Evolutionary conservation across 2,797 vertebrate genomes (phyloP).

Genomic region (Coendou prehensilis): DNA sequence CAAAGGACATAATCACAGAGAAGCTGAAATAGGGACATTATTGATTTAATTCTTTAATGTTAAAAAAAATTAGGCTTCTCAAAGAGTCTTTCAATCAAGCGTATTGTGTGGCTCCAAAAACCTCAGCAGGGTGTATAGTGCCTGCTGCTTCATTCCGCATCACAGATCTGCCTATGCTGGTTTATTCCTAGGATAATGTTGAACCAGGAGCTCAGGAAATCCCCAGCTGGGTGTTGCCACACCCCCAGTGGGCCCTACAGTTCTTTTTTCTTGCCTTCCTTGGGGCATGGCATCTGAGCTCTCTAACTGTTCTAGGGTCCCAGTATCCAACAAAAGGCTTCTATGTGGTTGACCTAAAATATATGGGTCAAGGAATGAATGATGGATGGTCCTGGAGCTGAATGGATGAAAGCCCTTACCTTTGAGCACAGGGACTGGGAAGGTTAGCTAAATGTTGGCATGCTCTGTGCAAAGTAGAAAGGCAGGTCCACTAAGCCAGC

Average conservation of each 20-base stretch:
- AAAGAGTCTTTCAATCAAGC: constrained; percentile 74
- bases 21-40: constrained; percentile 72
- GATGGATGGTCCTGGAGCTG: background rate
- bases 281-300: background rate
- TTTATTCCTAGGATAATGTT: background rate
- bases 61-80: constrained; percentile 73
- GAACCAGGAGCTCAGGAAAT: background rate
- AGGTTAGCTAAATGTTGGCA: background rate
- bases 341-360: background rate
- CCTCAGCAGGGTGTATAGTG: background rate
- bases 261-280: background rate
- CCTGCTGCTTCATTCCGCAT: background rate
- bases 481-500: background rate
- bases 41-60: constrained; percentile 81
- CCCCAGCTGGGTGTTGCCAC: background rate
- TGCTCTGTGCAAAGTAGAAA: background rate
- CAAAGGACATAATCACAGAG: constrained; percentile 78
- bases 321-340: background rate
- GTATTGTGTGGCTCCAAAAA: constrained; percentile 68
- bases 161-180: background rate
- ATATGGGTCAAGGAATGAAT: background rate
- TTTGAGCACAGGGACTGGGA: background rate
- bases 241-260: fast-evolving
- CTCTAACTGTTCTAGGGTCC: background rate
- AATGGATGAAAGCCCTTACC: background rate